These are phyloP conservation scores for Trachelus tabidus DNA, from an alignment of 2,888 invertebrate species.

Conservation along the genomic window DNA sequence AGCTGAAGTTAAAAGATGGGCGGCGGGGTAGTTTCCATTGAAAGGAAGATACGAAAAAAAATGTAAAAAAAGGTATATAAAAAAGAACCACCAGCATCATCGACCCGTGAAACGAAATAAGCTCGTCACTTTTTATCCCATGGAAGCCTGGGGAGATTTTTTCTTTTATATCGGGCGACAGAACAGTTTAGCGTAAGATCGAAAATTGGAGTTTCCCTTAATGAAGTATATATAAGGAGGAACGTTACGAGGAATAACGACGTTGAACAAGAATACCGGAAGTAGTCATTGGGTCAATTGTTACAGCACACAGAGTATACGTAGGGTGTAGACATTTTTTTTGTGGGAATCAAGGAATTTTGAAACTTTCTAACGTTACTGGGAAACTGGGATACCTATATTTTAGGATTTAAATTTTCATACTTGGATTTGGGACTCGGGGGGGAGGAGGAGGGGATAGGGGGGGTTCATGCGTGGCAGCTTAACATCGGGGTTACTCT, in stretches of 20 bases:
- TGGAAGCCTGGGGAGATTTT: constrained; percentile 1
- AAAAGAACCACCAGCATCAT: neutral
- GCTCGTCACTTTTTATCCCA: constrained; percentile 1
- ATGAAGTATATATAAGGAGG: neutral
- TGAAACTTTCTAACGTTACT: neutral
- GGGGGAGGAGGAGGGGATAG: constrained; percentile 18
- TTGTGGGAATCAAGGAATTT: neutral
- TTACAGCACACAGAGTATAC: neutral
- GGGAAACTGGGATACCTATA: neutral
- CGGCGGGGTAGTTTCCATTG: neutral
- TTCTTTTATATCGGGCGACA: neutral
- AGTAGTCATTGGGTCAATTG: neutral
- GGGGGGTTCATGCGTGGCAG: constrained; percentile 46
- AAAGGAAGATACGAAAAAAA: constrained; percentile 18
- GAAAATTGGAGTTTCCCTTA: neutral
- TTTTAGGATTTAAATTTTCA: neutral
- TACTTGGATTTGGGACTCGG: neutral
- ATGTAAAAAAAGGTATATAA: constrained; percentile 18
- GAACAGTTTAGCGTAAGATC: neutral
- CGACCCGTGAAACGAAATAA: constrained; percentile 1
- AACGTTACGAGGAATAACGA: neutral
- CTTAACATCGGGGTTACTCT: constrained; percentile 44
- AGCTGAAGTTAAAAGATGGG: neutral
- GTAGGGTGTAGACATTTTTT: neutral
- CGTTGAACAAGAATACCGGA: neutral